Conservation (phyloP, 2,888 invertebrate genomes). For the Xestia sexstrigata region DNA sequence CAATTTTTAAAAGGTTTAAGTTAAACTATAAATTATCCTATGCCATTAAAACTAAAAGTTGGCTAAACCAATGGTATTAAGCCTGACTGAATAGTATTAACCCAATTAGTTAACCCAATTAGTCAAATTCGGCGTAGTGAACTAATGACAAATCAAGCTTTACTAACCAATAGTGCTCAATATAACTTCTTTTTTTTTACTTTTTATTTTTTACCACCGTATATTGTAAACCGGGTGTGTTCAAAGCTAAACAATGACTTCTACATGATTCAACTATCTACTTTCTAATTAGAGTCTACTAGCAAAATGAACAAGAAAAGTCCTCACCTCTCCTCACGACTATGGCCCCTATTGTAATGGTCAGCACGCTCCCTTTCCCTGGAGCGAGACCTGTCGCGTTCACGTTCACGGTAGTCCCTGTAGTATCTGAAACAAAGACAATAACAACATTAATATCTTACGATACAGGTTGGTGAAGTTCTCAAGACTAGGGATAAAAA, state of each 20-base stretch:
- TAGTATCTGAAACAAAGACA: constrained; percentile 86
- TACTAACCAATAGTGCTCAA: background rate
- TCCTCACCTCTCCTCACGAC: constrained; percentile 94
- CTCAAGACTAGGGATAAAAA: constrained; percentile 15
- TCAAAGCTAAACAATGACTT: background rate
- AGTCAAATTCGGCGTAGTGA: background rate
- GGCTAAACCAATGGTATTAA: background rate
- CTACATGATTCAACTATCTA: background rate
- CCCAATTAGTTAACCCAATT: background rate
- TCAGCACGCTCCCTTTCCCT: constrained; percentile 93
- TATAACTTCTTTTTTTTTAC: background rate
- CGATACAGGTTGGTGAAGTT: background rate
- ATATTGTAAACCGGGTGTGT: background rate
- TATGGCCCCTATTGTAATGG: constrained; percentile 94
- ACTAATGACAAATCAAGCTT: background rate
- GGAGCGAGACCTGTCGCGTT: constrained; percentile 95
- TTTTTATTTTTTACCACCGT: too few relatives aligned
- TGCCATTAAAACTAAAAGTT: background rate
- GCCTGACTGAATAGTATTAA: background rate
- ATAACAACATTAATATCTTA: constrained; percentile 7
- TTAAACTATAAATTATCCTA: background rate
- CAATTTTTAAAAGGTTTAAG: background rate
- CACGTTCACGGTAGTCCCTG: constrained; percentile 91
- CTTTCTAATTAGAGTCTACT: background rate
- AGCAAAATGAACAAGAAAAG: background rate